These are phyloP conservation scores for Tachina fera DNA, from an alignment of 2,888 invertebrate genomes.

Conservation along the genomic window DNA sequence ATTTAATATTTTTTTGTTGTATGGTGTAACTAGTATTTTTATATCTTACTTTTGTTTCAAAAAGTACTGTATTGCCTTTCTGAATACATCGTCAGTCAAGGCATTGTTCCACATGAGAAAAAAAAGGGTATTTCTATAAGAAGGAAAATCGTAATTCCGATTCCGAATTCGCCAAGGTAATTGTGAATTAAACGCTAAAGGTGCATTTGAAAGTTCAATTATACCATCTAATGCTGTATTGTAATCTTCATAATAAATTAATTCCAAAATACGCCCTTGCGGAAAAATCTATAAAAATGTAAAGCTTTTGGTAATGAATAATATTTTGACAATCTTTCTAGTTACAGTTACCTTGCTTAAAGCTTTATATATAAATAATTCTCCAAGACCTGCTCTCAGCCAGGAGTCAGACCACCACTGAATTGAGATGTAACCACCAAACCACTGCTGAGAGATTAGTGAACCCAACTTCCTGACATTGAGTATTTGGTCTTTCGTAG, in stretches of 20 bases:
- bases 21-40: too few species aligned
- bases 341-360: conserved; percentile 85
- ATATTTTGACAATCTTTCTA: too few species aligned
- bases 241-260: too few species aligned
- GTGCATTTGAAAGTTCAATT: conserved; percentile 82
- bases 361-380: conserved; percentile 96
- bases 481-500: too few species aligned
- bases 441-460: conserved; percentile 87
- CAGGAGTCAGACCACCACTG: conserved; percentile 89
- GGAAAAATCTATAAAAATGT: conserved; percentile 83
- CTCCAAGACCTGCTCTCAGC: conserved; percentile 88
- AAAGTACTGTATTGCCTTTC: too few species aligned
- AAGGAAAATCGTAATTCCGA: too few species aligned
- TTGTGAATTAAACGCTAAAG: conserved; percentile 89
- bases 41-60: conserved; percentile 76
- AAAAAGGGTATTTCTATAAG: conserved; percentile 90
- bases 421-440: conserved; percentile 90
- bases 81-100: conserved; percentile 77
- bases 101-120: conserved; percentile 80
- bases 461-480: conserved; percentile 83
- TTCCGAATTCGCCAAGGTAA: conserved; percentile 89
- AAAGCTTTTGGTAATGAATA: background rate
- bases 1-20: background rate
- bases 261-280: conserved; percentile 48
- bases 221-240: too few species aligned